Base-by-base conservation (phyloP, 2,113 vertebrate species). In the Myotis lucifugus region DNA sequence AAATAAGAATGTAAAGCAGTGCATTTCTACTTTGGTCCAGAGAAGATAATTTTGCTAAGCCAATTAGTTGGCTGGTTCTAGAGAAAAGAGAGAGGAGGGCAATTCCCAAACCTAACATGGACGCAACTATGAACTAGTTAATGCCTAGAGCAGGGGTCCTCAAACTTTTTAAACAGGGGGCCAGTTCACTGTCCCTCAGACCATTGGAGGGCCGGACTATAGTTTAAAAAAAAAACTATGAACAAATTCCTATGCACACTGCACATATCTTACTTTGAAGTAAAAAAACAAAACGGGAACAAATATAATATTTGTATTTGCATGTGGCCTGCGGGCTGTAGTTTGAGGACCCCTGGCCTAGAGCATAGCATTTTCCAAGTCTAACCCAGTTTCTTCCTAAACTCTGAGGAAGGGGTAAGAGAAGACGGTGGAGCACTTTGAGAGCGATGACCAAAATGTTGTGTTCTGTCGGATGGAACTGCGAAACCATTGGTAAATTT, bases 41-140 rank as follows among this genome's bases (percentile, higher is more conserved):
- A 78, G 6, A 52, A 69, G 34, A 66, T 64, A 64, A 56, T 90
- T 79, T 92, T 92, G 64, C 64, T 73, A 84, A 77, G 85, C 12
- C 27, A 73, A 15, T 67, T 72, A 69, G 32, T 29, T 54, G 23
- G 34, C 6, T 81, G 56, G 52, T 34, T 89, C 19, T 15, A 66
- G 29, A 66, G 61, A 64, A 64, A 29, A 64, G 64, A 66, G 29
- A 32, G 61, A 66, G 29, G 29, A 32, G 56, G 69, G 25, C 8
- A 52, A 56, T 67, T 61, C 29, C 8, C 5, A 76, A 66, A 56
- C 27, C 74, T 37, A 61, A 15, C 23, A 29, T 32, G 54, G 37
- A 78, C 40, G 17, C 37, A 90, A 34, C 27, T 66, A 0, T n/a
- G 34, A 59, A 8, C 34, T 73, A n/a, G 34, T n/a, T 5, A 59